These are phyloP conservation scores for Phylloscopus collybita DNA, from an alignment of 2,797 vertebrate species.

Conservation along the genomic window DNA sequence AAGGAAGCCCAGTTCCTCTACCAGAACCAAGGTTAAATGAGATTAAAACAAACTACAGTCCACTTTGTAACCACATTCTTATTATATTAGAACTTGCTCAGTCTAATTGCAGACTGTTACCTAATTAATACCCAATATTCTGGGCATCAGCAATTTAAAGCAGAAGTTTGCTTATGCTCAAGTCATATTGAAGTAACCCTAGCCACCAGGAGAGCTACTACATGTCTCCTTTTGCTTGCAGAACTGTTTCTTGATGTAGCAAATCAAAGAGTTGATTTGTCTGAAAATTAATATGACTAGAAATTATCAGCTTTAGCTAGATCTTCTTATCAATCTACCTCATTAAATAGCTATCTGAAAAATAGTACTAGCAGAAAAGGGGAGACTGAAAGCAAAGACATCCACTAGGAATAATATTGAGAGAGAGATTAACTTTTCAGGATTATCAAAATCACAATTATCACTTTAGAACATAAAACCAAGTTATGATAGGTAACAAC, in stretches of 20 bases:
- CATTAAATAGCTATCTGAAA: not conserved
- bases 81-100: not conserved
- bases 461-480: not conserved
- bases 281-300: not conserved
- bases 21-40: slow-evolving; percentile 2
- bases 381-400: not conserved
- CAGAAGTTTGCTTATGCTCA: not conserved
- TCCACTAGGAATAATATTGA: not conserved
- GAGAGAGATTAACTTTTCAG: not conserved
- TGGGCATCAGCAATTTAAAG: not conserved
- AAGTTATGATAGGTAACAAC: not conserved
- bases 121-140: slow-evolving; percentile 6
- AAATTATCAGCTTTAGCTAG: not conserved
- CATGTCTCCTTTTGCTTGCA: not conserved
- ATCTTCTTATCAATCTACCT: not conserved
- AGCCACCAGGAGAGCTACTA: not conserved
- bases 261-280: not conserved
- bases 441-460: not conserved
- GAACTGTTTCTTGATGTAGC: not conserved
- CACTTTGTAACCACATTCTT: not conserved
- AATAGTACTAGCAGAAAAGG: not conserved
- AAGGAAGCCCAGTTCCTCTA: not conserved
- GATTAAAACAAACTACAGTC: not conserved
- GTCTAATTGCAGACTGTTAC: not conserved
- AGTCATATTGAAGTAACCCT: not conserved